phyloP scores from a whole-genome alignment of 2,113 vertebrate genomes.

The Glaucidium brasilianum region DNA sequence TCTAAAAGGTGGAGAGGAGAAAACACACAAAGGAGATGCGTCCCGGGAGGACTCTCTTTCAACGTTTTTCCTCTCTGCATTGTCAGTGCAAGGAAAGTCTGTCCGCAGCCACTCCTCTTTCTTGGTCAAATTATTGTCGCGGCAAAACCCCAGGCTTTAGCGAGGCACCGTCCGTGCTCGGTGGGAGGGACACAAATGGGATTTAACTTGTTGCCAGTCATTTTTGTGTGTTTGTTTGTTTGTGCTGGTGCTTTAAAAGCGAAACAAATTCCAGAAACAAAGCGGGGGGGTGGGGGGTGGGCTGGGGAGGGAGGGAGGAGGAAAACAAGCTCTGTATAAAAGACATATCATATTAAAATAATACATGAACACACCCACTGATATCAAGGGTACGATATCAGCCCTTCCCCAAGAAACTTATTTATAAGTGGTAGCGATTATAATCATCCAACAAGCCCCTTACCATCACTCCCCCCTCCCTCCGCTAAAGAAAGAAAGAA shows the following conservation, averaged over 20 bases:
- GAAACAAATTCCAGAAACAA: slow-evolving; percentile 51
- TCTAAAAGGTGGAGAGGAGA: not conserved
- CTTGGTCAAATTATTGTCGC: slow-evolving; percentile 1
- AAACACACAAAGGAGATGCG: not conserved
- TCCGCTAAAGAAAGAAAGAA: not conserved
- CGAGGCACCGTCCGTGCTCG: slow-evolving; percentile 21
- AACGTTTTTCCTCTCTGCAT: not conserved
- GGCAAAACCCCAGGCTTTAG: slow-evolving; percentile 7
- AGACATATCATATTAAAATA: slow-evolving; percentile 57
- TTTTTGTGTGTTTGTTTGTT: slow-evolving; percentile 58
- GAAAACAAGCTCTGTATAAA: slow-evolving; percentile 35
- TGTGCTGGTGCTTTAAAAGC: slow-evolving; percentile 55
- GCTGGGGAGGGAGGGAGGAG: slow-evolving; percentile 15
- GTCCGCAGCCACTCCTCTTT: not conserved
- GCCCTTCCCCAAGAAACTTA: slow-evolving; percentile 51
- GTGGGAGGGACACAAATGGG: slow-evolving; percentile 60
- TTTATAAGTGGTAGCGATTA: slow-evolving; percentile 28
- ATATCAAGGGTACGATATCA: slow-evolving; percentile 51
- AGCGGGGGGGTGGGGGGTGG: not conserved
- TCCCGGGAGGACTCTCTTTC: not conserved
- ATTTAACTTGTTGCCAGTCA: slow-evolving; percentile 60
- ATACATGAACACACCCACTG: slow-evolving; percentile 47
- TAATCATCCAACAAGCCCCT: slow-evolving; percentile 4
- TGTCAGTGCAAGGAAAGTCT: not conserved
- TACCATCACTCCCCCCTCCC: not conserved